A percentile compares a stretch with the other conserved stretches of the same genome.
Conservation (phyloP, 2,888 invertebrate genomes). For the Octonoba sinensis region DNA sequence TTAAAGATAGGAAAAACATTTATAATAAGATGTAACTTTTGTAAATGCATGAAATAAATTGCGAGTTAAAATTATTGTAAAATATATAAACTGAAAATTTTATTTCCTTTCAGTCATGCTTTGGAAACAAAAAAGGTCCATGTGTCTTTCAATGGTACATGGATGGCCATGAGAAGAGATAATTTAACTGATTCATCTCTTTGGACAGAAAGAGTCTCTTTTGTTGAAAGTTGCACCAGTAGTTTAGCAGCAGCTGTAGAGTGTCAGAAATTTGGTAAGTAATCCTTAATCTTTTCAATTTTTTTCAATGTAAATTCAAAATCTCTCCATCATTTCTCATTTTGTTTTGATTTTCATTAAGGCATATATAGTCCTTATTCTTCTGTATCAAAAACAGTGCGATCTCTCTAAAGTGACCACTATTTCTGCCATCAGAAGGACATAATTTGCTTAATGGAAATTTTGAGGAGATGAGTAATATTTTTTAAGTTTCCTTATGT, state of each 20-base stretch:
- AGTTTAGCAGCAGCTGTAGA: conserved; percentile 52
- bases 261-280: conserved; percentile 59
- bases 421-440: too few relatives aligned
- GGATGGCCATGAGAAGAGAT: conserved; percentile 62
- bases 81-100: neutral
- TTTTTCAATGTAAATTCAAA: neutral
- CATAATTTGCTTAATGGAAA: too few relatives aligned
- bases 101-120: conserved; percentile 35
- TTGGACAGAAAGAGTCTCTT: conserved; percentile 60
- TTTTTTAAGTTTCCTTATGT: too few relatives aligned
- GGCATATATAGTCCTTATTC: too few relatives aligned
- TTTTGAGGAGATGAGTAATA: too few relatives aligned
- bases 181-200: conserved; percentile 44
- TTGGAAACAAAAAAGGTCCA: conserved; percentile 45
- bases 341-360: too few relatives aligned
- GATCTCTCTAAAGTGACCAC: too few relatives aligned
- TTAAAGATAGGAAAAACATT: too few relatives aligned
- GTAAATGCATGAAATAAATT: too few relatives aligned
- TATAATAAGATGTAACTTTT: too few relatives aligned
- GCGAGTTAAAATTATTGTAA: neutral
- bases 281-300: neutral
- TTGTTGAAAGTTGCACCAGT: conserved; percentile 46
- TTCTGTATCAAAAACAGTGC: too few relatives aligned
- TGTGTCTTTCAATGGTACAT: conserved; percentile 60
- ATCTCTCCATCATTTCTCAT: too few relatives aligned